Evolutionary conservation across 2,113 vertebrate species (phyloP), one percentile per base, ranked within the genome.

Genomic region (Elachura formosa): DNA sequence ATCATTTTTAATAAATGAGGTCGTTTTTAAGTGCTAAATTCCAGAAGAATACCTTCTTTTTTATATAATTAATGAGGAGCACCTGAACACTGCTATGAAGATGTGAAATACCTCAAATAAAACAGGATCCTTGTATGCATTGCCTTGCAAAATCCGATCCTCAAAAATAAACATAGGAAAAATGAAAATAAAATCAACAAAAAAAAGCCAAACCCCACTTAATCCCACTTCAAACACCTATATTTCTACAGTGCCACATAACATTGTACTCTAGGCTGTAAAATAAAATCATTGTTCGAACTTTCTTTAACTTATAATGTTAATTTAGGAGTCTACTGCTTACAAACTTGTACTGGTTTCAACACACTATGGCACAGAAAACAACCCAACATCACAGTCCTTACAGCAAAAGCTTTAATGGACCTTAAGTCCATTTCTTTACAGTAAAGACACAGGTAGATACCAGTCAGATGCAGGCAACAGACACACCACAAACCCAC

Each of bases 101-200:
- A 56, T 24, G 14, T 48, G 54, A 95, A 94, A 97, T 99, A 99
- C 99, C 99, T 99, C 98, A 94, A 98, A 98, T 79, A 98, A 97
- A 88, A 97, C 97, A 17, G 90, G 96, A 96, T 98, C 98, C 98
- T 98, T 98, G 97, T 98, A 99, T 22, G 98, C 97, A 97, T 94
- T 98, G 94, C 97, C 97, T 98, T 98, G 98, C 96, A 99, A 98
- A 98, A 99, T 98, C 93, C 98, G 97, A 98, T 99, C 99, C 99
- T 99, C 97, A 88, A 97, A 98, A 97, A 97, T 67, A 98, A 97
- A 97, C 51, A 97, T 1, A 92, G 36, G n/a, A 72, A 96, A 83
- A 90, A 93, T 75, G 21, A 89, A 88, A 87, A 81, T 26, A 63
- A 86, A 86, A 16, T 9, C 46, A 28, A 40, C 21, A 12, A 34